Conservation (phyloP, 2,113 vertebrate species). For the sheep (Ovis aries) region ARS-UI_Ramb_v3.0 NC_056059.1:84969501-84970000, state of each 20-base stretch:
- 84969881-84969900: conserved; percentile 69
- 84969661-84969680: conserved; percentile 85
- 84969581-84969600: conserved; percentile 75
- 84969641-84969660: conserved; percentile 84
- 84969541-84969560: conserved; percentile 91
- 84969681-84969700: conserved; percentile 82
- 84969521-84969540: conserved; percentile 92
- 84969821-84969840: conserved; percentile 77
- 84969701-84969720: conserved; percentile 86
- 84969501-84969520: conserved; percentile 86
- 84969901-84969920: conserved; percentile 77
- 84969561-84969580: conserved; percentile 74
- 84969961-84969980: conserved; percentile 86
- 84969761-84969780: conserved; percentile 71
- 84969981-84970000: conserved; percentile 83
- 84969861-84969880: conserved; percentile 68
- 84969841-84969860: conserved; percentile 77
- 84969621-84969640: conserved; percentile 87
- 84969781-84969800: conserved; percentile 74
- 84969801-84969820: conserved; percentile 80
- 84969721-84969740: conserved; percentile 81
- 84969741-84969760: conserved; percentile 78
- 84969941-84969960: conserved; percentile 81
- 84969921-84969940: conserved; percentile 79
- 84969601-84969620: conserved; percentile 84